Percentiles rank a stretch among this genome's conserved stretches.
Evolutionary conservation across 2,113 vertebrate species (phyloP).

Genomic region (Thalassoma bifasciatum): DNA sequence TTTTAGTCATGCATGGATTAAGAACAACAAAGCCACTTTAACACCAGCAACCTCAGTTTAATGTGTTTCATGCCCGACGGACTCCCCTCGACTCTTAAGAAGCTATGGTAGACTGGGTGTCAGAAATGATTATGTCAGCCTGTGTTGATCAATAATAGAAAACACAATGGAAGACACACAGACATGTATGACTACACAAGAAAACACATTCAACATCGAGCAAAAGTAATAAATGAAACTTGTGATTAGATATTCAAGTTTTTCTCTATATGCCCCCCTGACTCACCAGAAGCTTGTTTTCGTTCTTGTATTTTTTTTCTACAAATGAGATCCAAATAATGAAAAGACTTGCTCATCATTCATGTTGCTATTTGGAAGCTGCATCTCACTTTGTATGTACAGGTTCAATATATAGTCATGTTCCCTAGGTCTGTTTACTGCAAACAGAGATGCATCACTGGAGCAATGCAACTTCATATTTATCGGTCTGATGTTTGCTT

Average conservation of each 20-base stretch:
- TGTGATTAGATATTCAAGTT: not conserved
- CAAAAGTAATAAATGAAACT: slow-evolving; percentile 1
- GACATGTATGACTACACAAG: no score
- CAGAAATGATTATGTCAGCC: slow-evolving; percentile 2
- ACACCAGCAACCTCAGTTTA: slow-evolving; percentile 46
- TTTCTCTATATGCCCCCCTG: not conserved
- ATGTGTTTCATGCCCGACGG: slow-evolving; percentile 37
- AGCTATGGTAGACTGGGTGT: slow-evolving; percentile 18
- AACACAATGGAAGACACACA: not conserved
- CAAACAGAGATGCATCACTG: not conserved
- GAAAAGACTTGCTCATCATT: slow-evolving; percentile 3
- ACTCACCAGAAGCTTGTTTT: not conserved
- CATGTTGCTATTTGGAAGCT: not conserved
- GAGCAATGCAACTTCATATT: not conserved
- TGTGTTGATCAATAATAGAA: slow-evolving; percentile 5
- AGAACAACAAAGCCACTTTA: slow-evolving; percentile 60
- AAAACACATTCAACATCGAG: no score
- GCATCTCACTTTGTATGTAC: slow-evolving; percentile 21
- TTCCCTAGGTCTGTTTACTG: slow-evolving; percentile 1
- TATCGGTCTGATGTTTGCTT: not conserved
- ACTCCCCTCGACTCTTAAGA: slow-evolving; percentile 28
- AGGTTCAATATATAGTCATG: slow-evolving; percentile 8
- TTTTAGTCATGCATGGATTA: slow-evolving; percentile 67
- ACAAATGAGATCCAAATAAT: not conserved
- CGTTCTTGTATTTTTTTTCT: not conserved